Conservation (phyloP, 1,140 invertebrate species). For the Camponotus pennsylvanicus region DNA sequence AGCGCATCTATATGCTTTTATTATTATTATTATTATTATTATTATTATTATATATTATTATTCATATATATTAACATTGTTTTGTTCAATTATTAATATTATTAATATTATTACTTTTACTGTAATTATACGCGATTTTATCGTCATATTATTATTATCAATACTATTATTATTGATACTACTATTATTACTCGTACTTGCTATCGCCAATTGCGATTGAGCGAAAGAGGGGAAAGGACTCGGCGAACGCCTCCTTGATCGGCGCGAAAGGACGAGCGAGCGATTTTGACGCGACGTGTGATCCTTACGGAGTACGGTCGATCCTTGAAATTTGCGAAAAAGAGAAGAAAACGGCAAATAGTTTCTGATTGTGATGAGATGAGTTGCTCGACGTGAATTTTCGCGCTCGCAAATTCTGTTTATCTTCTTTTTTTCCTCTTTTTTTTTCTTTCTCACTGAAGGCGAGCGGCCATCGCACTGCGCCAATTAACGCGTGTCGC, state of each 20-base stretch:
- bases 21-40: conserved; percentile 59
- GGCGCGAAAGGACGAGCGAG: conserved; percentile 21
- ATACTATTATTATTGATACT: conserved; percentile 79
- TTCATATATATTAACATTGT: conserved; percentile 44
- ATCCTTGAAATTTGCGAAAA: neutral
- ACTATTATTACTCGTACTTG: conserved; percentile 77
- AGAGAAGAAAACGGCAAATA: neutral
- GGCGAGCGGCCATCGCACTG: neutral
- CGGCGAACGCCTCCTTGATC: conserved; percentile 26
- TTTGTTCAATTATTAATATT: conserved; percentile 30
- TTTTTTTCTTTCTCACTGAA: neutral
- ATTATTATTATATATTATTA: conserved; percentile 55
- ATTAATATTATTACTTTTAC: conserved; percentile 58
- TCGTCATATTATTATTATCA: conserved; percentile 63
- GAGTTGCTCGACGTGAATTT: conserved; percentile 25
- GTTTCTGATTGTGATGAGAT: conserved; percentile 15
- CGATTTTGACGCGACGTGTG: neutral
- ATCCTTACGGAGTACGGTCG: neutral
- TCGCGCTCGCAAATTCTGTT: conserved; percentile 23
- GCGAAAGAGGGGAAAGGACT: conserved; percentile 24
- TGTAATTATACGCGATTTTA: conserved; percentile 51
- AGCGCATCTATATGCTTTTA: conserved; percentile 21
- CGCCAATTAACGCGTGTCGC: conserved; percentile 39
- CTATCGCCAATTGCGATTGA: conserved; percentile 23
- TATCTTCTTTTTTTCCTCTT: conserved; percentile 10